Evolutionary conservation across 2,797 vertebrate genomes (phyloP).

Genomic region (Anabas testudineus): DNA sequence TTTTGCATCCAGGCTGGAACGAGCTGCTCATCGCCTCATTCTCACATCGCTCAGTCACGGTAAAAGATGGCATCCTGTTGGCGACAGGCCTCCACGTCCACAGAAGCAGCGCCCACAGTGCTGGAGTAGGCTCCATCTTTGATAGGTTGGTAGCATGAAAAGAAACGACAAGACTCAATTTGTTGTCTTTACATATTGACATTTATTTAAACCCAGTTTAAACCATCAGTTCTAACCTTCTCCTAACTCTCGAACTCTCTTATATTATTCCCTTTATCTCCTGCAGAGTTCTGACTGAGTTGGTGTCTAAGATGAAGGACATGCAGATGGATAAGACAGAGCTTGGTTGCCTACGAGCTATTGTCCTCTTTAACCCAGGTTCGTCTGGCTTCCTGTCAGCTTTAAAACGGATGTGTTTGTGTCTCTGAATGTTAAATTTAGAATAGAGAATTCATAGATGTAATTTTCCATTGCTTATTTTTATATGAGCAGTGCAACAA

Average conservation of each 20-base stretch:
- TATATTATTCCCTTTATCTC: conserved; percentile 15
- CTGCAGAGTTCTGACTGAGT: conserved; percentile 92
- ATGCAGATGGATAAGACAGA: conserved; percentile 99
- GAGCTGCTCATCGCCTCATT: conserved; percentile 97
- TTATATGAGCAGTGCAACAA: background rate
- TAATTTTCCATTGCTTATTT: background rate
- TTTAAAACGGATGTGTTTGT: background rate
- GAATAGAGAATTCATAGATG: background rate
- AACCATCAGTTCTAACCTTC: too few relatives aligned
- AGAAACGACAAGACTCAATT: background rate
- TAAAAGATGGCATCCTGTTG: conserved; percentile 95
- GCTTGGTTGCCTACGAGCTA: conserved; percentile 94
- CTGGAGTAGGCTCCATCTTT: conserved; percentile 96
- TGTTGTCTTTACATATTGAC: too few relatives aligned
- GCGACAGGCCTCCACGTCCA: conserved; percentile 95
- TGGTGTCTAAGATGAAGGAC: conserved; percentile 99
- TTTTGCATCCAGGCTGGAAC: conserved; percentile 87
- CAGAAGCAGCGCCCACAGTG: conserved; percentile 95
- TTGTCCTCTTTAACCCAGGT: conserved; percentile 98
- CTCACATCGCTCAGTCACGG: conserved; percentile 95
- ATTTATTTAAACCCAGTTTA: too few relatives aligned
- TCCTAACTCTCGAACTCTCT: background rate
- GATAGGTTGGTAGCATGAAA: conserved; percentile 85
- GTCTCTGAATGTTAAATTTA: background rate
- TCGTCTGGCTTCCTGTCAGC: conserved; percentile 15